These are phyloP conservation scores for Mycalesis mineus DNA, from an alignment of 2,888 invertebrate species.

Conservation along the genomic window DNA sequence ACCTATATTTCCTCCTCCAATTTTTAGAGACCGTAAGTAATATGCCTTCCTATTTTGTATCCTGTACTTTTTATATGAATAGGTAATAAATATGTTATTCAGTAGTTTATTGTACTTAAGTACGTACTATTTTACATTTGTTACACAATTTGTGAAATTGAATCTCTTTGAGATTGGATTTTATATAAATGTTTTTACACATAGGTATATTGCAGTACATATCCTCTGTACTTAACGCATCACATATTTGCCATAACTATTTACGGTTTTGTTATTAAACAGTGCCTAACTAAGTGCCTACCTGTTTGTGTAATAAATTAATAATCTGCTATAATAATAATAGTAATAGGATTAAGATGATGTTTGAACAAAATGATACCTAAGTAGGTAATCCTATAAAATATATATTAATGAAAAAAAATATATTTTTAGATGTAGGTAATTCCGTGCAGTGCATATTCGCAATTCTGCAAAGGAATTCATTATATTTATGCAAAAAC, in stretches of 20 bases:
- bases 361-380: neutral
- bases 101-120: conserved; percentile 14
- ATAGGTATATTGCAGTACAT: neutral
- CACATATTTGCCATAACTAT: conserved; percentile 22
- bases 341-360: neutral
- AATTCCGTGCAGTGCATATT: conserved; percentile 50
- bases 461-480: conserved; percentile 47
- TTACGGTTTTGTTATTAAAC: neutral
- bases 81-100: neutral
- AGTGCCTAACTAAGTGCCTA: neutral
- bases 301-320: neutral
- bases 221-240: conserved; percentile 25
- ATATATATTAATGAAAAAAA: neutral
- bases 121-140: conserved; percentile 18
- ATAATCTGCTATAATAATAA: neutral
- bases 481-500: conserved; percentile 41
- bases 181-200: conserved; percentile 2
- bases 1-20: neutral
- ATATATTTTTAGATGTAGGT: conserved; percentile 33
- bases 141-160: conserved; percentile 4
- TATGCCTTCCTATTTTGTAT: neutral
- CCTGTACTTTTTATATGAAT: too few relatives aligned
- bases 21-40: neutral
- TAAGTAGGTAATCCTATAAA: too few relatives aligned
- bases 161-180: conserved; percentile 13